phyloP scores from a whole-genome alignment of 2,113 vertebrate species.

The Psettodes erumei region DNA sequence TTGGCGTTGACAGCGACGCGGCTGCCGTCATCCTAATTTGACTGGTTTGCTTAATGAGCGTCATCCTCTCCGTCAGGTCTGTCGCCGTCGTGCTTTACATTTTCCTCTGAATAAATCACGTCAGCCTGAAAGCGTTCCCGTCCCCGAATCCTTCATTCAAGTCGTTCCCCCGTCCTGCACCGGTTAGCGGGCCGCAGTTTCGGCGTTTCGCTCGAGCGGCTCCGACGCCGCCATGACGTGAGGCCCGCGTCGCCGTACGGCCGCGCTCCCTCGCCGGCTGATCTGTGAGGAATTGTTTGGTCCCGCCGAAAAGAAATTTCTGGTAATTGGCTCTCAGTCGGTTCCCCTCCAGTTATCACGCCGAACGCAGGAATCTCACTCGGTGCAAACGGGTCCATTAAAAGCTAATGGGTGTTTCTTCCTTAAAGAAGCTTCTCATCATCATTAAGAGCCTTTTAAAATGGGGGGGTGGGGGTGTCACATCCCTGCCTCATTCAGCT shows the following conservation, averaged over 20 bases:
- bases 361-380: not conserved
- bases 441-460: not conserved
- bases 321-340: not conserved
- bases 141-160: slow-evolving; percentile 1
- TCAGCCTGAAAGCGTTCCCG: slow-evolving; percentile 14
- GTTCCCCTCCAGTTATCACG: too few species aligned
- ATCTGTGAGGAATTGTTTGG: not conserved
- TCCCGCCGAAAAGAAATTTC: not conserved
- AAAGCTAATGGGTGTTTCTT: not conserved
- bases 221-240: too few species aligned
- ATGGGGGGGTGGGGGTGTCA: not conserved
- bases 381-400: not conserved
- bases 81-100: not conserved
- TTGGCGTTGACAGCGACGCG: too few species aligned
- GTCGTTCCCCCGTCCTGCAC: not conserved
- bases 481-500: not conserved
- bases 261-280: too few species aligned
- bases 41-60: not conserved
- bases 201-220: too few species aligned
- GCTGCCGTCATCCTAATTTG: not conserved
- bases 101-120: slow-evolving; percentile 11
- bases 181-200: slow-evolving; percentile 13
- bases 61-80: not conserved
- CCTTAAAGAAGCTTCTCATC: too few species aligned
- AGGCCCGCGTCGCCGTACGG: too few species aligned